A percentile compares a stretch with the other conserved stretches of the same genome.
Conservation (phyloP, 2,888 invertebrate species). For the Cryptops parisi region DNA sequence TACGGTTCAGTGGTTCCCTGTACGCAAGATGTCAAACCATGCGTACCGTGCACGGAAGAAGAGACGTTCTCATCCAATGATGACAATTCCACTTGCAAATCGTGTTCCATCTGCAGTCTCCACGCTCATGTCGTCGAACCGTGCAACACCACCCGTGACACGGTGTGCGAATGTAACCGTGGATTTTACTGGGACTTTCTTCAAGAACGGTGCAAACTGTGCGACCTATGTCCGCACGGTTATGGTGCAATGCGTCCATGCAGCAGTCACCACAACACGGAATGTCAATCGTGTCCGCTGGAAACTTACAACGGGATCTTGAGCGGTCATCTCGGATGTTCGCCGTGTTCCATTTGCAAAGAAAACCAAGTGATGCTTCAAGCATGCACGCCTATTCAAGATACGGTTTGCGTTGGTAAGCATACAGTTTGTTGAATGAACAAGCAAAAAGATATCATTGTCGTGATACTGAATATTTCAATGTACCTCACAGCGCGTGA, state of each 20-base stretch:
- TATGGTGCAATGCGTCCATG: slow-evolving; percentile 25
- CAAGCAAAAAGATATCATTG: no score
- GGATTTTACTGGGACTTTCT: slow-evolving; percentile 24
- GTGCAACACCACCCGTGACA: slow-evolving; percentile 28
- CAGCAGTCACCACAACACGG: slow-evolving; percentile 23
- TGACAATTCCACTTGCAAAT: slow-evolving; percentile 21
- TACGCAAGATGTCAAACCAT: slow-evolving; percentile 20
- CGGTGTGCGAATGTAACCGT: slow-evolving; percentile 26
- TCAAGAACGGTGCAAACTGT: slow-evolving; percentile 23
- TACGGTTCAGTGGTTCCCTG: slow-evolving; percentile 23
- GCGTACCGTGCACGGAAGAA: slow-evolving; percentile 24
- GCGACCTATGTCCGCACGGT: slow-evolving; percentile 26
- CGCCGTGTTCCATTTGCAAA: slow-evolving; percentile 25
- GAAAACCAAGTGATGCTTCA: slow-evolving; percentile 24
- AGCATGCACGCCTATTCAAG: slow-evolving; percentile 26
- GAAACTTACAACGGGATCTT: slow-evolving; percentile 26
- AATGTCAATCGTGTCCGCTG: slow-evolving; percentile 26
- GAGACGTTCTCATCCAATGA: slow-evolving; percentile 23
- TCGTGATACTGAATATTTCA: no score
- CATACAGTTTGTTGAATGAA: no score
- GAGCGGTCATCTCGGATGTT: slow-evolving; percentile 25
- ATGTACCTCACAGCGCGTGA: no score
- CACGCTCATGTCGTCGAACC: slow-evolving; percentile 22
- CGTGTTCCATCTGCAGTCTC: slow-evolving; percentile 24
- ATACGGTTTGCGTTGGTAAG: slow-evolving; percentile 29